Evolutionary conservation across 2,113 vertebrate genomes (phyloP), one percentile per base, ranked within the genome.

Genomic region (Albula goreensis): DNA sequence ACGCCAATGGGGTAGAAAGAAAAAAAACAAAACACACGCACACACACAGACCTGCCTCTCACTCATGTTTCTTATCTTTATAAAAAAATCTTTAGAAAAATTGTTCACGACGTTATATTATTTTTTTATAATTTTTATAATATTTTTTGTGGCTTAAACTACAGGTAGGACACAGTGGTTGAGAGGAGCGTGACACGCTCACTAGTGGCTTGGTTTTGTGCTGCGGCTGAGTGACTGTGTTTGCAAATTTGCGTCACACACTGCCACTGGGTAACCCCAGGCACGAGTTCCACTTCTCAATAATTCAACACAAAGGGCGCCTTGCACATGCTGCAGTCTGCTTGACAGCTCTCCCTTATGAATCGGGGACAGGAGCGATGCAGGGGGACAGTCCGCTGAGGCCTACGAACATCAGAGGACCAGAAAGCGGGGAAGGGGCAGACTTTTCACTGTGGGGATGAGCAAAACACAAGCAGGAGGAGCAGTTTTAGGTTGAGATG

Each of bases 231-330:
- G 10, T 12, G 53, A 7, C 12, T 56, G 53, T 70, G 63, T 17
- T 13, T n/a, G 22, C 3, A 70, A 2, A 4, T 13, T 17, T 70
- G 63, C n/a, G 63, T 8, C 17, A 3, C 70, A 10, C 7, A 22
- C 57, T 83, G 83, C 52, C 57, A 66, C 83, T 86, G 85, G 86
- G 86, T 88, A 78, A 84, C 85, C 88, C 83, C 57, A 81, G 84
- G 85, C 79, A 85, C 51, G 22, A 78, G 81, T 50, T 19, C 86
- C 82, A 56, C 52, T 85, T 57, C 85, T 91, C 84, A 80, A 91
- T 89, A 85, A 91, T 87, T 86, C 88, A 89, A n/a, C 15, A 41
- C 82, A 41, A 79, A 25, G 83, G 52, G 50, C 31, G 41, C n/a
- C 83, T 87, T 70, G 41, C 41, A 60, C 22, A 48, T 22, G n/a